Evolutionary conservation across 2,888 invertebrate species (phyloP).

Genomic region (Hylaea fasciaria): DNA sequence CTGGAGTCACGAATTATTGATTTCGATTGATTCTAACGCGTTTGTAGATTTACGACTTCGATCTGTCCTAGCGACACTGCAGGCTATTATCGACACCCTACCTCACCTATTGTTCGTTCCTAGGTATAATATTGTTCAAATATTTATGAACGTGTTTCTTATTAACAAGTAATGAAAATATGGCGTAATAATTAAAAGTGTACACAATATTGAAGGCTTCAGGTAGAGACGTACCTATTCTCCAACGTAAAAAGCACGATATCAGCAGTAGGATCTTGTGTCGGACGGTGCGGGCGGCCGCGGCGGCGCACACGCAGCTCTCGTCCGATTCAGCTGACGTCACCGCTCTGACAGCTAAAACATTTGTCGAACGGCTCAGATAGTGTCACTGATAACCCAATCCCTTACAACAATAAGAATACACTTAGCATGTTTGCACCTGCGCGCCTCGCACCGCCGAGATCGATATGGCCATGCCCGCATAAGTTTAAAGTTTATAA

Average conservation of each 20-base stretch:
- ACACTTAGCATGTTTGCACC: constrained; percentile 85
- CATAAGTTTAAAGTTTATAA: constrained; percentile 54
- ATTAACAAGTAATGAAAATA: background rate
- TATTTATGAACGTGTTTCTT: no score
- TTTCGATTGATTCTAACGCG: constrained; percentile 81
- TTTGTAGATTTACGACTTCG: constrained; percentile 71
- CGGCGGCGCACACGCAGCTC: constrained; percentile 60
- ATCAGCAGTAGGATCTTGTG: constrained; percentile 67
- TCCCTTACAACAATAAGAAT: constrained; percentile 84
- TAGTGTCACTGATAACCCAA: constrained; percentile 84
- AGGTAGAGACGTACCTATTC: constrained; percentile 13
- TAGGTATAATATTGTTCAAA: no score
- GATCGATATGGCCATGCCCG: constrained; percentile 69
- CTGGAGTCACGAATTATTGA: constrained; percentile 72
- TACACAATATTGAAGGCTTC: constrained; percentile 3
- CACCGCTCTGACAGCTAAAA: constrained; percentile 83
- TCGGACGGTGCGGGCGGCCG: constrained; percentile 41
- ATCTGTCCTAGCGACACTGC: constrained; percentile 49
- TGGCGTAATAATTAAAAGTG: background rate
- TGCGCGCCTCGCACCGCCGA: constrained; percentile 71
- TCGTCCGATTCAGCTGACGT: constrained; percentile 79
- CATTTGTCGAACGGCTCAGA: constrained; percentile 83
- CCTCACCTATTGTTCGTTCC: background rate
- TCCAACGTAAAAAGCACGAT: constrained; percentile 52
- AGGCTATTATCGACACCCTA: constrained; percentile 46